Conservation (phyloP, 2,113 vertebrate species). For the Choloepus hoffmanni region DNA sequence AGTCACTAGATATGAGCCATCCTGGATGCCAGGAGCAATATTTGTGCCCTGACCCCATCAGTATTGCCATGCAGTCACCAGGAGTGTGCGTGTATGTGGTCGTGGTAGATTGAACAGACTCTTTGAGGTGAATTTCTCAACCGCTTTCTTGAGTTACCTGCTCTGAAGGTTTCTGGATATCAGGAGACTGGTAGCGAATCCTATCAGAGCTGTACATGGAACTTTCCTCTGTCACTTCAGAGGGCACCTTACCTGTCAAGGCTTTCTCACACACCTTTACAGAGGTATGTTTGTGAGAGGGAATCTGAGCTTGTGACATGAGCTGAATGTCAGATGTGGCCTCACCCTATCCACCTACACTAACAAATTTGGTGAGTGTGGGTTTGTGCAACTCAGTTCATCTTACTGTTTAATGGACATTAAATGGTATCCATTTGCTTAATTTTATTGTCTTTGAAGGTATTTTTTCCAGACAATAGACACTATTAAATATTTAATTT, state of each 20-base stretch:
- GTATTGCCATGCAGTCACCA: not conserved
- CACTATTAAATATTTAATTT: constrained; percentile 80
- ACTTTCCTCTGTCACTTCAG: not conserved
- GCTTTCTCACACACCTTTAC: not conserved
- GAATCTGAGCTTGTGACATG: not conserved
- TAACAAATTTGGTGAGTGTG: not conserved
- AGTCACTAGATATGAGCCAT: accelerated
- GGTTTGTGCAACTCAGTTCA: not conserved
- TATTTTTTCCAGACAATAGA: constrained; percentile 68
- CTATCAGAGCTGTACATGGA: not conserved
- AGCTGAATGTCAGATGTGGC: not conserved
- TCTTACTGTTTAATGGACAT: constrained; percentile 53
- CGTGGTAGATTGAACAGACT: not conserved
- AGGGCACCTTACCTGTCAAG: not conserved
- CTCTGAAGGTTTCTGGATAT: not conserved
- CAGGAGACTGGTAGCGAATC: not conserved
- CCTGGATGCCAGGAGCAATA: not conserved
- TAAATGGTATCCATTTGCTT: constrained; percentile 63
- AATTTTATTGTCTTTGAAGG: constrained; percentile 77
- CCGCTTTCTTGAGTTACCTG: not conserved
- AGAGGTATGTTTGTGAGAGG: not conserved
- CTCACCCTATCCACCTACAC: accelerated
- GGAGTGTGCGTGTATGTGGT: accelerated
- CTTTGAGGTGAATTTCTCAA: not conserved
- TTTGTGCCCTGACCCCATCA: not conserved